Evolutionary conservation across 1,140 invertebrate genomes (phyloP).

Genomic region (Drosophila rufa): DNA sequence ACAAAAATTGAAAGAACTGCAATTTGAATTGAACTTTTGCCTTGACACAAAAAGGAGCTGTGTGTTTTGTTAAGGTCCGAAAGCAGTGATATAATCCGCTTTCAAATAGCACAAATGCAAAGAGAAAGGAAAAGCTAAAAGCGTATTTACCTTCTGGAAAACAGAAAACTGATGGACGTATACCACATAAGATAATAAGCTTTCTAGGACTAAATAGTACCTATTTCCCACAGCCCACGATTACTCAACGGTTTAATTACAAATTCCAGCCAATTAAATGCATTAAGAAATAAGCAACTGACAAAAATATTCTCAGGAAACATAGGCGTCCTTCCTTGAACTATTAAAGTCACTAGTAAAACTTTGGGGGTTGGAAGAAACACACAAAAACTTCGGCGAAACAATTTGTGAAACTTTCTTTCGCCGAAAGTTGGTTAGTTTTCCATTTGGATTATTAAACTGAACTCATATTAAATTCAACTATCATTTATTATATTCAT

Average conservation of each 20-base stretch:
- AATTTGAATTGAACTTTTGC: slow-evolving; percentile 25
- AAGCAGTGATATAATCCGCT: slow-evolving; percentile 27
- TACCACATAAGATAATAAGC: too few species aligned
- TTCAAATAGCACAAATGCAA: neutral
- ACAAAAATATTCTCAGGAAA: slow-evolving; percentile 1
- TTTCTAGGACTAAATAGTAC: neutral
- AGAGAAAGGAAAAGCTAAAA: neutral
- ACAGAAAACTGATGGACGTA: neutral
- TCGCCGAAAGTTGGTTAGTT: slow-evolving; percentile 12
- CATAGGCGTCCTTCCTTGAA: neutral
- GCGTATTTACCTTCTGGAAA: slow-evolving; percentile 5
- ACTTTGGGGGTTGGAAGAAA: slow-evolving; percentile 11
- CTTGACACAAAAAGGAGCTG: neutral
- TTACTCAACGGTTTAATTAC: neutral
- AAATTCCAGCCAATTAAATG: slow-evolving; percentile 1
- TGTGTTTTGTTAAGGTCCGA: neutral
- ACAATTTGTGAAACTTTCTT: slow-evolving; percentile 22
- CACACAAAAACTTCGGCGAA: slow-evolving; percentile 4
- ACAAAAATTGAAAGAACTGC: slow-evolving; percentile 15
- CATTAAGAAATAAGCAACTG: neutral
- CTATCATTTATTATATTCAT: slow-evolving; percentile 33
- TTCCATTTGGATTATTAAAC: slow-evolving; percentile 33
- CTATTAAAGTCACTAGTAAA: slow-evolving; percentile 9
- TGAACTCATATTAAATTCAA: slow-evolving; percentile 21
- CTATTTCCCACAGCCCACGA: neutral